These are phyloP conservation scores for Leptinotarsa defecta DNA, from an alignment of 1,140 invertebrate genomes.

Conservation along the genomic window DNA sequence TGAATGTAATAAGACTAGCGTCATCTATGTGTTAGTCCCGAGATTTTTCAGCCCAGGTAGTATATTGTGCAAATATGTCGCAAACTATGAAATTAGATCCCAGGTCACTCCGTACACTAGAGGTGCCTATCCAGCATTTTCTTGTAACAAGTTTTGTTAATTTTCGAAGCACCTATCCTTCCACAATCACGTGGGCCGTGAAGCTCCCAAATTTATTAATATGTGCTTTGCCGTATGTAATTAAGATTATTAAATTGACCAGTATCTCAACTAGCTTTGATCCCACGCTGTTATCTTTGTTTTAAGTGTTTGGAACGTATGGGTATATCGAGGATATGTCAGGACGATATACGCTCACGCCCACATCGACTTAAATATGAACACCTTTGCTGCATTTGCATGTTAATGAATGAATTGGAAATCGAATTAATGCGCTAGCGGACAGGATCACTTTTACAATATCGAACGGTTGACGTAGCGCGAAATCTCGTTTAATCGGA, in stretches of 20 bases:
- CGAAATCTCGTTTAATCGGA: not conserved
- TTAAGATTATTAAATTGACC: not conserved
- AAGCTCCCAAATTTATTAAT: conserved; percentile 6
- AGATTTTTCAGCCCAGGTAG: too few species aligned
- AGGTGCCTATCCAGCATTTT: too few species aligned
- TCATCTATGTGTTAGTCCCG: too few species aligned
- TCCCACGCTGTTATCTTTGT: conserved; percentile 7
- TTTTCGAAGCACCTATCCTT: not conserved
- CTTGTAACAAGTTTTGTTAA: not conserved
- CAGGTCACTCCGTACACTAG: too few species aligned
- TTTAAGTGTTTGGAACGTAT: conserved; percentile 6
- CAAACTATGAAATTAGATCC: too few species aligned
- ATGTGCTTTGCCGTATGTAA: not conserved
- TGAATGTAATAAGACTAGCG: too few species aligned
- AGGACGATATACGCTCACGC: not conserved
- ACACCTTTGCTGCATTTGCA: conserved; percentile 8
- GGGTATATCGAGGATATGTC: conserved; percentile 1
- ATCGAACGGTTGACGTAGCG: not conserved
- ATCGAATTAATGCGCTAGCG: not conserved
- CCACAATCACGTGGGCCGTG: not conserved
- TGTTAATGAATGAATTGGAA: not conserved
- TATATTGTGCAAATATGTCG: too few species aligned
- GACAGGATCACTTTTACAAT: conserved; percentile 8
- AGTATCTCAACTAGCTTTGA: not conserved
- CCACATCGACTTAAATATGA: conserved; percentile 2